Conservation (phyloP, 2,888 invertebrate genomes). For the Argyresthia goedartella region DNA sequence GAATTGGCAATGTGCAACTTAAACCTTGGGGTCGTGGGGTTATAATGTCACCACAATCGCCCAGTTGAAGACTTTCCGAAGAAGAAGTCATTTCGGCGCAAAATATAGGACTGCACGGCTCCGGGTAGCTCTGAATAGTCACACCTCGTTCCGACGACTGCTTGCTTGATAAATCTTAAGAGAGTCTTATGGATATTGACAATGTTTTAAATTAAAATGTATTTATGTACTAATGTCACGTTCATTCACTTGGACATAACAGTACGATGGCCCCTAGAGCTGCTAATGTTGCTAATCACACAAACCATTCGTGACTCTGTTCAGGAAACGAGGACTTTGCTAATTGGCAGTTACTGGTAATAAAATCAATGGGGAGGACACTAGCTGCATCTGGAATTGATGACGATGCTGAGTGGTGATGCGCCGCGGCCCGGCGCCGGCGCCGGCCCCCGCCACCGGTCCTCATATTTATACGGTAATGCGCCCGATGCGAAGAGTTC, state of each 20-base stretch:
- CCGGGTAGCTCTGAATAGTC: too few species aligned
- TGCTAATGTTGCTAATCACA: slow-evolving; percentile 21
- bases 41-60: too few species aligned
- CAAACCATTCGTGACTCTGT: slow-evolving; percentile 37
- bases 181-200: background rate
- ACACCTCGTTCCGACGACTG: too few species aligned
- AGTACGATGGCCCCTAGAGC: slow-evolving; percentile 19
- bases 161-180: too few species aligned
- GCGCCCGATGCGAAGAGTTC: slow-evolving; percentile 65
- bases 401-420: slow-evolving; percentile 64
- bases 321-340: slow-evolving; percentile 44
- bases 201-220: background rate
- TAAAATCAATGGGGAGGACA: slow-evolving; percentile 66
- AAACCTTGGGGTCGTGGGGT: too few species aligned
- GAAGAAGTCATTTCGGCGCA: too few species aligned
- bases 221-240: slow-evolving; percentile 9
- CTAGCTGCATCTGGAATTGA: slow-evolving; percentile 64
- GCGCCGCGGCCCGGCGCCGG: slow-evolving; percentile 48
- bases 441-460: slow-evolving; percentile 61
- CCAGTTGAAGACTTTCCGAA: too few species aligned
- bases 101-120: too few species aligned
- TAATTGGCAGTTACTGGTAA: slow-evolving; percentile 63
- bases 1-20: too few species aligned
- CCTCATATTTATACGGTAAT: slow-evolving; percentile 69
- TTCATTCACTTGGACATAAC: slow-evolving; percentile 15